phyloP scores from a whole-genome alignment of 2,888 invertebrate genomes.

The Bruchidius siliquastri region DNA sequence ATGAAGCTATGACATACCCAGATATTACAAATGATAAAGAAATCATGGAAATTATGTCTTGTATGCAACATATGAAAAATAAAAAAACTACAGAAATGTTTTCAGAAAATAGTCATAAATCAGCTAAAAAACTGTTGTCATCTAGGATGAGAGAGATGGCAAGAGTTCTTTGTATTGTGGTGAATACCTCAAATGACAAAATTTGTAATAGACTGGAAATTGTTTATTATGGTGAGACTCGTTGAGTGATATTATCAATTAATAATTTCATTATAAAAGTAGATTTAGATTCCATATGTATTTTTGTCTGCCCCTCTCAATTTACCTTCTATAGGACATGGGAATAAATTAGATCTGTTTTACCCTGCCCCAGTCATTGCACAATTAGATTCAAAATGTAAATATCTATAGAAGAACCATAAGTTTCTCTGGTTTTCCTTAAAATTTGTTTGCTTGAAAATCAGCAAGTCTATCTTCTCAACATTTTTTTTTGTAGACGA shows the following conservation, averaged over 20 bases:
- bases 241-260: no score
- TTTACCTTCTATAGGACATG: no score
- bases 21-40: conserved; percentile 29
- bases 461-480: no score
- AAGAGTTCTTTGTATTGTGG: conserved; percentile 25
- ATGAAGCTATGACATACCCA: conserved; percentile 34
- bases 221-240: conserved; percentile 19
- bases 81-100: conserved; percentile 13
- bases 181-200: not conserved
- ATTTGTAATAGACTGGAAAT: conserved; percentile 5
- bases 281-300: no score
- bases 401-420: no score
- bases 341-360: no score
- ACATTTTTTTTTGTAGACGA: conserved; percentile 16
- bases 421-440: no score
- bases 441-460: no score
- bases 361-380: no score
- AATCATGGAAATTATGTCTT: conserved; percentile 30
- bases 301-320: no score
- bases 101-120: conserved; percentile 15
- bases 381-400: no score
- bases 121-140: conserved; percentile 16
- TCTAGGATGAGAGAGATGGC: conserved; percentile 17
- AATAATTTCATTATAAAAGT: no score
- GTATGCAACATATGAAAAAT: conserved; percentile 24